Evolutionary conservation across 2,888 invertebrate species (phyloP).

Genomic region (Drosophila testacea): DNA sequence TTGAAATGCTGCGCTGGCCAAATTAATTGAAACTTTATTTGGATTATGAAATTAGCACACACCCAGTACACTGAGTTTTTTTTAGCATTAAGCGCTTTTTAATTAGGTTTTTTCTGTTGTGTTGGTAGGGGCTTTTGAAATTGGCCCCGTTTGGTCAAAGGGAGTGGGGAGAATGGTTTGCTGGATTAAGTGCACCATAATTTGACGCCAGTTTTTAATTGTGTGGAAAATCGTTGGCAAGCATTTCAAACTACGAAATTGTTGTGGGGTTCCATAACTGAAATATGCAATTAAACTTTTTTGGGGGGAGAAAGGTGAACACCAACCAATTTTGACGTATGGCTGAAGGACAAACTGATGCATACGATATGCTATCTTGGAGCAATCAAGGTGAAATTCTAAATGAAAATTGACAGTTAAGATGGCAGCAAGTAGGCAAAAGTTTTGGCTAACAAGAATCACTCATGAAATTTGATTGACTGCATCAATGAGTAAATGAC

Average conservation of each 20-base stretch:
- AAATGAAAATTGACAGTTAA: slow-evolving; percentile 74
- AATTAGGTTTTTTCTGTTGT: slow-evolving; percentile 64
- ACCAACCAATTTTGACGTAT: slow-evolving; percentile 23
- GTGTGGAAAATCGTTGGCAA: slow-evolving; percentile 68
- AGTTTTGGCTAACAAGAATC: slow-evolving; percentile 67
- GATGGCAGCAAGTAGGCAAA: slow-evolving; percentile 39
- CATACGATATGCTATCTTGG: slow-evolving; percentile 34
- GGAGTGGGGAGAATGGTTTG: background rate
- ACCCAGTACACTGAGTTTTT: slow-evolving; percentile 54
- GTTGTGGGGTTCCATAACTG: slow-evolving; percentile 28
- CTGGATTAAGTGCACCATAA: slow-evolving; percentile 56
- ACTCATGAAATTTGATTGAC: slow-evolving; percentile 79
- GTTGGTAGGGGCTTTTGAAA: slow-evolving; percentile 43
- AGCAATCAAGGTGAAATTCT: slow-evolving; percentile 69
- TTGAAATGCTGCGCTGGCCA: slow-evolving; percentile 56
- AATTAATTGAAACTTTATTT: slow-evolving; percentile 81
- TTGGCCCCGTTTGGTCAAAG: slow-evolving; percentile 22
- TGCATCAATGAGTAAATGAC: slow-evolving; percentile 73
- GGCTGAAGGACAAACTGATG: slow-evolving; percentile 6
- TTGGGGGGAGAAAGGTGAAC: slow-evolving; percentile 1
- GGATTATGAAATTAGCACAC: slow-evolving; percentile 80
- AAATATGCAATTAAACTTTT: slow-evolving; percentile 66
- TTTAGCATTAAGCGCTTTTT: slow-evolving; percentile 72
- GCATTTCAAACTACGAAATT: slow-evolving; percentile 46
- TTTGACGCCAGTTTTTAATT: slow-evolving; percentile 71